Evolutionary conservation across 2,113 vertebrate species (phyloP).

Genomic region (Rhabdomys dilectus): DNA sequence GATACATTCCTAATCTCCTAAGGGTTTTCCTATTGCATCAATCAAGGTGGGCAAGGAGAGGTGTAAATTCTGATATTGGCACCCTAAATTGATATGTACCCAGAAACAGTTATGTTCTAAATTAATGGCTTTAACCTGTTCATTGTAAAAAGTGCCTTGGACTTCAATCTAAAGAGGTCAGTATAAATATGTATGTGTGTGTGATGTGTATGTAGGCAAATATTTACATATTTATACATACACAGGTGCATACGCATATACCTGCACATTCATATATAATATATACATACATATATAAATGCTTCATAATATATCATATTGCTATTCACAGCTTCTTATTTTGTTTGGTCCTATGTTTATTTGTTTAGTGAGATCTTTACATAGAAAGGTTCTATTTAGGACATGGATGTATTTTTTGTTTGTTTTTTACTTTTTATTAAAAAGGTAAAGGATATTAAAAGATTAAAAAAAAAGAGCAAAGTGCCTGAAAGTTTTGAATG

Average conservation of each 20-base stretch:
- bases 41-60: constrained; percentile 27
- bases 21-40: background rate
- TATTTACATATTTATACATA: constrained; percentile 82
- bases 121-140: constrained; percentile 92
- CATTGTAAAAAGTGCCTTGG: constrained; percentile 93
- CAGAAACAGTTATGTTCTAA: constrained; percentile 88
- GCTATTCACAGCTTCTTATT: constrained; percentile 61
- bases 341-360: constrained; percentile 73
- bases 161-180: constrained; percentile 90
- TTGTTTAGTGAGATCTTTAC: constrained; percentile 80
- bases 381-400: constrained; percentile 80
- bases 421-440: constrained; percentile 86
- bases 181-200: constrained; percentile 85
- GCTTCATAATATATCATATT: constrained; percentile 79
- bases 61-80: constrained; percentile 29
- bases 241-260: constrained; percentile 77
- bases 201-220: constrained; percentile 86
- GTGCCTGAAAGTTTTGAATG: constrained; percentile 80
- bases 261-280: constrained; percentile 82
- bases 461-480: constrained; percentile 67
- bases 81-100: constrained; percentile 80
- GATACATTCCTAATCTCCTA: constrained; percentile 20
- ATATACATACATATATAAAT: constrained; percentile 70
- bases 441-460: constrained; percentile 83
- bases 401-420: constrained; percentile 82